Evolutionary conservation across 2,113 vertebrate species (phyloP).

Genomic region (Perccottus glenii): DNA sequence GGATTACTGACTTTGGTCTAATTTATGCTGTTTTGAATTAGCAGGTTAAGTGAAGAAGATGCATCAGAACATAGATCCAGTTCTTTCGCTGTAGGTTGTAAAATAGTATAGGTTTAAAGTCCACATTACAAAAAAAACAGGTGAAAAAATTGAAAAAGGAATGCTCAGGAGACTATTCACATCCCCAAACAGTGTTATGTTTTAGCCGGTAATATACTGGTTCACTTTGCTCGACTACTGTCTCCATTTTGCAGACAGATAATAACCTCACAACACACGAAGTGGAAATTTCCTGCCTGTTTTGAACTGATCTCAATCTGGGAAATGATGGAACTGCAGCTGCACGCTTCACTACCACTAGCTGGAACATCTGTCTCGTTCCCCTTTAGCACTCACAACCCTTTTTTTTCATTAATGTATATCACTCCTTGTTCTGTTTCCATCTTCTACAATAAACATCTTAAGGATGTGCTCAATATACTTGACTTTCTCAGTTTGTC

Average conservation of each 20-base stretch:
- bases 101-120: no score
- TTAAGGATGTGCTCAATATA: no score
- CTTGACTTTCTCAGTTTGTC: neutral
- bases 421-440: conserved; percentile 17
- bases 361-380: conserved; percentile 46
- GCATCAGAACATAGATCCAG: no score
- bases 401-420: conserved; percentile 4
- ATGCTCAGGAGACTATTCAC: no score
- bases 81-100: no score
- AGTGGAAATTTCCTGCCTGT: conserved; percentile 61
- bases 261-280: conserved; percentile 42
- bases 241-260: conserved; percentile 24
- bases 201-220: neutral
- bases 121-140: no score
- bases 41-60: conserved; percentile 6
- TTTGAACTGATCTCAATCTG: conserved; percentile 41
- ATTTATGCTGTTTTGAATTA: no score
- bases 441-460: neutral
- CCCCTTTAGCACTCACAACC: conserved; percentile 18
- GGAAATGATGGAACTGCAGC: conserved; percentile 57
- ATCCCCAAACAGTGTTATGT: neutral
- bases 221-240: neutral
- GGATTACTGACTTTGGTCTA: no score
- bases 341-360: conserved; percentile 43
- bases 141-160: no score